Conservation (phyloP, 2,888 invertebrate species). For the Trachelus iudaicus region DNA sequence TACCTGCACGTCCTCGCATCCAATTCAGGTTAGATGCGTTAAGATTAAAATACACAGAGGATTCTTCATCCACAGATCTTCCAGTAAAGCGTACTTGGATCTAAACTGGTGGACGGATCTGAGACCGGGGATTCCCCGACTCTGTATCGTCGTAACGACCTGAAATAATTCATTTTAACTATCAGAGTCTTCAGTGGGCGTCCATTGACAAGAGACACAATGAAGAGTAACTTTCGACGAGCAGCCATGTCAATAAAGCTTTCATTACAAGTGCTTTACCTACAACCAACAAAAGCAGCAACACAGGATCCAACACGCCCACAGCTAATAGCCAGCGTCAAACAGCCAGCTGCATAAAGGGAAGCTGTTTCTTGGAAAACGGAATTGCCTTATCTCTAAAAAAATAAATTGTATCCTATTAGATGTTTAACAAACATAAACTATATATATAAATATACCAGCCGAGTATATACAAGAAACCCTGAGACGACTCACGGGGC, state of each 20-base stretch:
- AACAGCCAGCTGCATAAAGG: neutral
- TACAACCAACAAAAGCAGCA: neutral
- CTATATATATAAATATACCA: neutral
- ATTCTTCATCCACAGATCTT: neutral
- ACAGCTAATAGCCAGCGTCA: neutral
- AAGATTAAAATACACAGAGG: too few relatives aligned
- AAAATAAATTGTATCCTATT: neutral
- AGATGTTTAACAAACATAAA: neutral
- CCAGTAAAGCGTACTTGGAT: neutral
- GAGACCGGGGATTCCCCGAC: neutral
- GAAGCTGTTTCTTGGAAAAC: neutral
- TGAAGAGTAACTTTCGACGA: neutral
- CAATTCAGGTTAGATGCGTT: too few relatives aligned
- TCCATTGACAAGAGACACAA: neutral
- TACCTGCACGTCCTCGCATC: too few relatives aligned
- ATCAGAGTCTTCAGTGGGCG: neutral
- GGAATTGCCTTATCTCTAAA: neutral
- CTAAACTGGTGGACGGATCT: neutral
- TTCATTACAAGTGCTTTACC: neutral
- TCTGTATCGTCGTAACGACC: neutral
- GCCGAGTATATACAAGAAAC: neutral
- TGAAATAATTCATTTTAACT: neutral
- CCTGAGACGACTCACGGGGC: conserved; percentile 14
- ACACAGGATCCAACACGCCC: neutral
- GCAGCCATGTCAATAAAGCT: neutral